Conservation (phyloP, 2,888 invertebrate species). For the Hemicrepidius hirtus region DNA sequence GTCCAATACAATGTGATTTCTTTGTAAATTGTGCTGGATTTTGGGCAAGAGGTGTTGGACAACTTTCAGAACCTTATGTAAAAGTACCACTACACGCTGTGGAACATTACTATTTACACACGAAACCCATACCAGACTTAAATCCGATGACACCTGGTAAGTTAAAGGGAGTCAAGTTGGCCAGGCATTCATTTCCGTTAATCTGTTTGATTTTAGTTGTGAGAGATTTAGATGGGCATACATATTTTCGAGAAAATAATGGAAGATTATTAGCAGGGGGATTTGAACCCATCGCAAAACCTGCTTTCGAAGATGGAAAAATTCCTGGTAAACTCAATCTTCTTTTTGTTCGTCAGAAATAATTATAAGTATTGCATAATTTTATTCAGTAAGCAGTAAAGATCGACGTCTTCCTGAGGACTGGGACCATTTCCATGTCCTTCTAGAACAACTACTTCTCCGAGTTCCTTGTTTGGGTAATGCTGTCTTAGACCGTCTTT, state of each 20-base stretch:
- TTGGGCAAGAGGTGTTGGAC: slow-evolving; percentile 94
- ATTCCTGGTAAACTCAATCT: slow-evolving; percentile 74
- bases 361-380: neutral
- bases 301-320: slow-evolving; percentile 87
- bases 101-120: slow-evolving; percentile 95
- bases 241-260: slow-evolving; percentile 89
- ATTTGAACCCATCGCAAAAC: slow-evolving; percentile 93
- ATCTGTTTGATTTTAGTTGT: slow-evolving; percentile 76
- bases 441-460: slow-evolving; percentile 89
- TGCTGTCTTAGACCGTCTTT: slow-evolving; percentile 85
- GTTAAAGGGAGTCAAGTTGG: no score
- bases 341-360: no score
- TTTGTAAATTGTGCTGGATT: slow-evolving; percentile 98
- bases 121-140: slow-evolving; percentile 85
- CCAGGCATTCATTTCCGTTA: no score
- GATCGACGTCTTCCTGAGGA: slow-evolving; percentile 87
- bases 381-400: slow-evolving; percentile 73
- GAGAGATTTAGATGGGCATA: slow-evolving; percentile 90
- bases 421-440: slow-evolving; percentile 97
- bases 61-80: slow-evolving; percentile 88
- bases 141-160: slow-evolving; percentile 89
- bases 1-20: slow-evolving; percentile 87
- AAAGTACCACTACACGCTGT: slow-evolving; percentile 94
- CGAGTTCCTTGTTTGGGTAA: slow-evolving; percentile 87
- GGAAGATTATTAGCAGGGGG: slow-evolving; percentile 92